Base-by-base conservation (phyloP, 2,888 invertebrate species). In the Sycophila texana region DNA sequence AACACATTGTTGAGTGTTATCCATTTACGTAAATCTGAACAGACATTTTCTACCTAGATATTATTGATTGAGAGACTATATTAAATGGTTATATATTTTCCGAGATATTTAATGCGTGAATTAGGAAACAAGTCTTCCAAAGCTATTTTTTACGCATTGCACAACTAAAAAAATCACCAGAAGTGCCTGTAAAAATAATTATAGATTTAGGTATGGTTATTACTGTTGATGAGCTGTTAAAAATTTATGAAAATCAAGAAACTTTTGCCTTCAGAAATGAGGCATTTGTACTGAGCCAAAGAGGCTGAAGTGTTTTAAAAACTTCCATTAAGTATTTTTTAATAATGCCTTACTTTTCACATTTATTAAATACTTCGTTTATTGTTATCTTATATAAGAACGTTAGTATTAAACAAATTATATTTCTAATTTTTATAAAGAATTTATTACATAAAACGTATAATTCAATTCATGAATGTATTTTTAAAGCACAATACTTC, bases 1-100 rank as follows among this genome's bases (percentile, higher is more conserved):
- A 90, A 84, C 90, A 91, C 70, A 91, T 91, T 81, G 87, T 89
- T n/a, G 91, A 91, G 79, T 87, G 84, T 84, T 87, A 87, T 82
- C 87, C 86, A 84, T 89, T 90, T 73, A 85, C 84, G 22, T 89
- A 83, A 86, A 61, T n/a, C 26, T 49, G 16, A 71, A 60, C 14
- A 60, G 55, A 58, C 61, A n/a, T n/a, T 73, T 63, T 53, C 16
- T 58, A 30, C 26, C 5, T 65, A 60, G 63, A 68, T 75, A 70
- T 60, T 65, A 63, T 74, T 79, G 60, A 67, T 61, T 57, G 39
- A 66, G 57, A 79, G 49, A 80, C 68, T 80, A 74, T 82, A 77
- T 80, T 47, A 5, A 55, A 70, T 53, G 72, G 77, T 79, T 79
- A 81, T 70, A 76, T 79, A 79, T 81, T 81, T 81, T 79, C 73